Percentiles rank a stretch among this genome's conserved stretches.
Conservation (phyloP, 2,797 vertebrate species). For the Corythornis leucogaster region DNA sequence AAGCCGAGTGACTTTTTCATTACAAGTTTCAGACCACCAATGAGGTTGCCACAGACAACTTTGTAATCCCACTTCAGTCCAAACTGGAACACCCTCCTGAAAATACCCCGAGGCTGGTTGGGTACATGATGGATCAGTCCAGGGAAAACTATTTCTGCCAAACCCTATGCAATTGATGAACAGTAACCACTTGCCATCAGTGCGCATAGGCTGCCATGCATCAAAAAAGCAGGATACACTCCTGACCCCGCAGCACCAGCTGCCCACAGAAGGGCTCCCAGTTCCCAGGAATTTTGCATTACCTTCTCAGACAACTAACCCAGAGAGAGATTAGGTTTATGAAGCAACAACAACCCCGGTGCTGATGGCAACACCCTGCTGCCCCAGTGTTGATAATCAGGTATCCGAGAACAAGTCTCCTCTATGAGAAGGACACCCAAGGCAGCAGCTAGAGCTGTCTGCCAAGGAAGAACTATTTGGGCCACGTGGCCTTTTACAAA, state of each 20-base stretch:
- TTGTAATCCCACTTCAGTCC: not conserved
- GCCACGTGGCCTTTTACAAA: not conserved
- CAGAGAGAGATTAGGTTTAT: not conserved
- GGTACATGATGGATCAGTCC: not conserved
- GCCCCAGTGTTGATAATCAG: not conserved
- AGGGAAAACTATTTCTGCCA: not conserved
- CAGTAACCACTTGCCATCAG: not conserved
- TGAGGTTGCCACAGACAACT: not conserved
- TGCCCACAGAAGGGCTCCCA: not conserved
- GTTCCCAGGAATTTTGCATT: not conserved
- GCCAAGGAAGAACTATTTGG: not conserved
- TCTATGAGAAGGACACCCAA: not conserved
- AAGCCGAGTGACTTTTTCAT: not conserved
- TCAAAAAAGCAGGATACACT: not conserved
- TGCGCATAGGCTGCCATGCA: not conserved
- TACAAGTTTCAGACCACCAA: not conserved
- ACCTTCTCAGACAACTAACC: not conserved
- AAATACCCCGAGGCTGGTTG: not conserved
- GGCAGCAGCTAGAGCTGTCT: not conserved
- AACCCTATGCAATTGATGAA: not conserved
- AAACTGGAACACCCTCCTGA: not conserved
- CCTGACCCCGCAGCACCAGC: not conserved
- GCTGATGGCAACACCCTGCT: not conserved
- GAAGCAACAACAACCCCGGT: not conserved
- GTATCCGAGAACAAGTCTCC: not conserved